A percentile compares a stretch with the other conserved stretches of the same genome.
phyloP scores from a whole-genome alignment of 2,113 vertebrate species.

The Oreochromis spilurus region DNA sequence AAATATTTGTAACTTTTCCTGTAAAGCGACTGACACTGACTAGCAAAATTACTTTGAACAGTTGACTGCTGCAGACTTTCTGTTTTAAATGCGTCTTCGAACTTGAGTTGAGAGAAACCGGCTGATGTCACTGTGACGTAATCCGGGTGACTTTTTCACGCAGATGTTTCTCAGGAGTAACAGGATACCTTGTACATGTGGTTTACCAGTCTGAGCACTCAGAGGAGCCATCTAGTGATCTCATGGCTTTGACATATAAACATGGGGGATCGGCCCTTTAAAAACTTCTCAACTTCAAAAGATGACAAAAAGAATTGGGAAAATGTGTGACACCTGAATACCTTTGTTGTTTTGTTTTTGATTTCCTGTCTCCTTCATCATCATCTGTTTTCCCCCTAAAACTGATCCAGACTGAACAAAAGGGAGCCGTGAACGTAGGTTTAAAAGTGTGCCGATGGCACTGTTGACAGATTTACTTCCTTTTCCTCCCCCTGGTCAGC shows the following conservation, averaged over 20 bases:
- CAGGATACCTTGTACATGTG: not conserved
- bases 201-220: not conserved
- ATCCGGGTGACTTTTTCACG: not conserved
- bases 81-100: not conserved
- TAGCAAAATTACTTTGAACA: not conserved
- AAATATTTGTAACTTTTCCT: not conserved
- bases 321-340: not conserved
- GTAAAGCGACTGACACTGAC: not conserved
- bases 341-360: not conserved
- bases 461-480: not conserved
- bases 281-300: not conserved
- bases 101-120: not conserved
- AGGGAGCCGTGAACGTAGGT: not conserved
- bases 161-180: not conserved
- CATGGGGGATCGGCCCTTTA: not conserved
- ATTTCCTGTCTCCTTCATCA: not conserved
- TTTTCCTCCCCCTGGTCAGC: not conserved
- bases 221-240: not conserved
- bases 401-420: not conserved
- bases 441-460: not conserved
- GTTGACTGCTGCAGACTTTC: not conserved
- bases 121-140: not conserved
- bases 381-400: not conserved
- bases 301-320: not conserved
- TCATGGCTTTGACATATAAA: not conserved